These are phyloP conservation scores for Antheraea assamensis DNA, from an alignment of 2,888 invertebrate species.

Conservation along the genomic window DNA sequence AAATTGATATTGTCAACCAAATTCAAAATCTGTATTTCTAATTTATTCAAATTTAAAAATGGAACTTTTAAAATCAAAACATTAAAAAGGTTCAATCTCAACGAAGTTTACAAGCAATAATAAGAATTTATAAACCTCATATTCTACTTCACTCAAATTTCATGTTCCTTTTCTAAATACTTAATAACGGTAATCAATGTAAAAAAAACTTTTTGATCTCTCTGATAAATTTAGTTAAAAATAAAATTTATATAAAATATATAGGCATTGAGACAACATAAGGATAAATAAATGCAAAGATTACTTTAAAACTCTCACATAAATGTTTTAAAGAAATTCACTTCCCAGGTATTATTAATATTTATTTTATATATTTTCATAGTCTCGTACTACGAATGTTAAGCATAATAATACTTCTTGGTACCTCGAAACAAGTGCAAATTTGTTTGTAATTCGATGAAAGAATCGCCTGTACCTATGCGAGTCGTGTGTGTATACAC, in stretches of 20 bases:
- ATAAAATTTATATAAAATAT: no score
- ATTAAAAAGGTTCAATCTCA: no score
- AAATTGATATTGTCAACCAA: no score
- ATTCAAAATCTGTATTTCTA: no score
- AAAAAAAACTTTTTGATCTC: no score
- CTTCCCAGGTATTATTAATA: not conserved
- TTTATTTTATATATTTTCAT: not conserved
- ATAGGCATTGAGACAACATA: no score
- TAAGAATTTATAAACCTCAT: not conserved
- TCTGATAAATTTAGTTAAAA: no score
- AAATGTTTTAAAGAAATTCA: not conserved
- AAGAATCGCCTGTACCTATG: not conserved
- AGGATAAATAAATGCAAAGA: no score
- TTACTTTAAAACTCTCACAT: no score
- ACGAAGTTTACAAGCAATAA: no score
- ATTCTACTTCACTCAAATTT: not conserved
- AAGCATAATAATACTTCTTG: not conserved
- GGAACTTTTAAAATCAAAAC: no score
- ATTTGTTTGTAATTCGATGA: not conserved
- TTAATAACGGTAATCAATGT: not conserved
- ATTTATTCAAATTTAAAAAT: no score
- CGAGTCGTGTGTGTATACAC: constrained; percentile 37
- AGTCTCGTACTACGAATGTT: not conserved
- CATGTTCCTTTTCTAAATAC: not conserved
- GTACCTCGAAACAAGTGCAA: not conserved